Percentiles rank a stretch among this genome's conserved stretches.
phyloP scores from a whole-genome alignment of 2,113 vertebrate species.

The Myotis brandtii region DNA sequence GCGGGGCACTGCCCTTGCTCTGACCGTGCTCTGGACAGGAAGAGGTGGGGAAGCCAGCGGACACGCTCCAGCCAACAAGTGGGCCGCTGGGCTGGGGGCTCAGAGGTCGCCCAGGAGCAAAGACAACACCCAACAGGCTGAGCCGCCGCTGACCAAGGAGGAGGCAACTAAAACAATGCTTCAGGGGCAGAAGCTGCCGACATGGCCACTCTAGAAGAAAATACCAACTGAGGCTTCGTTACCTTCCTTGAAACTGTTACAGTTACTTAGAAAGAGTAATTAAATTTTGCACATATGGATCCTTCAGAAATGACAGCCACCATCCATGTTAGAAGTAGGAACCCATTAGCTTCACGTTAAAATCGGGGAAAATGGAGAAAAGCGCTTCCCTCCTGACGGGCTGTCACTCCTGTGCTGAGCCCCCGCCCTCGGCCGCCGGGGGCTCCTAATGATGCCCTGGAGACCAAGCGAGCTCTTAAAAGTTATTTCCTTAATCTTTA shows the following conservation, averaged over 20 bases:
- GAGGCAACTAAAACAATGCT: not conserved
- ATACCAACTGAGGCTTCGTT: not conserved
- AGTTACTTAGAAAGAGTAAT: slow-evolving; percentile 51
- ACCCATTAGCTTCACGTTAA: slow-evolving; percentile 61
- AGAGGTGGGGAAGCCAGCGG: not conserved
- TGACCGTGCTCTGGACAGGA: fast-evolving
- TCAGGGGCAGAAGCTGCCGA: fast-evolving
- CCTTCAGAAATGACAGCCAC: slow-evolving; percentile 71
- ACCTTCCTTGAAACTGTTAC: not conserved
- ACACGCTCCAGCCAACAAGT: not conserved
- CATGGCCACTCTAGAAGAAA: not conserved
- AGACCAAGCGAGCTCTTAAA: slow-evolving; percentile 53
- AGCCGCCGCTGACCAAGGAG: not conserved
- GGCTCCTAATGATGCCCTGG: slow-evolving; percentile 57
- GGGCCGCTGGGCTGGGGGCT: too few relatives aligned
- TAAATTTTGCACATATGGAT: slow-evolving; percentile 34
- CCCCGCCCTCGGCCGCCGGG: slow-evolving; percentile 38
- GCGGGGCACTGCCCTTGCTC: not conserved
- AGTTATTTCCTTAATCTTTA: slow-evolving; percentile 39
- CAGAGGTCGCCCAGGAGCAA: not conserved
- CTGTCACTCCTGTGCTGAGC: slow-evolving; percentile 59
- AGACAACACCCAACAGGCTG: not conserved
- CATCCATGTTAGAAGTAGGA: slow-evolving; percentile 37
- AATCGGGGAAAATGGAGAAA: slow-evolving; percentile 32
- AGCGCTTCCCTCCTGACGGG: slow-evolving; percentile 1